A percentile compares a stretch with the other conserved stretches of the same genome.
These are phyloP conservation scores for Eupristina koningsbergeri DNA, from an alignment of 1,140 invertebrate genomes.

Conservation along the genomic window DNA sequence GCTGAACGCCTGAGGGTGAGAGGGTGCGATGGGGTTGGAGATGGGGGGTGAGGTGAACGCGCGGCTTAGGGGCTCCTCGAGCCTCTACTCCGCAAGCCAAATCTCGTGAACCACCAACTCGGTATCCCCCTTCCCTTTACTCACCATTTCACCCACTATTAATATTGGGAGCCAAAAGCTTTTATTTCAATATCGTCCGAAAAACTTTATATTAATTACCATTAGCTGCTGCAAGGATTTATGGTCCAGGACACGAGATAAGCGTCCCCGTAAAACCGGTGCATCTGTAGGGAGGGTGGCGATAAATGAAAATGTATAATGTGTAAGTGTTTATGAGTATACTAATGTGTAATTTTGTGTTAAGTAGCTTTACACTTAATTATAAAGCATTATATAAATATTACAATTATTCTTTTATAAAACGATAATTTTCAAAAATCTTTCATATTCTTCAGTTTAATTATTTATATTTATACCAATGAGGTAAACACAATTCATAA, in stretches of 20 bases:
- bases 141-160: constrained; percentile 19
- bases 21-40: too few species aligned
- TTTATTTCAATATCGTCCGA: constrained; percentile 43
- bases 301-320: constrained; percentile 34
- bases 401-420: neutral
- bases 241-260: neutral
- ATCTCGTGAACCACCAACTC: neutral
- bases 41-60: too few species aligned
- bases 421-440: neutral
- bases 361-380: neutral
- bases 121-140: neutral
- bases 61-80: too few species aligned
- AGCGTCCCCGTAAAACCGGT: neutral
- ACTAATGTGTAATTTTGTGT: neutral
- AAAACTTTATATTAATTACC: constrained; percentile 30
- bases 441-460: too few species aligned
- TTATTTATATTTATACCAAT: too few species aligned
- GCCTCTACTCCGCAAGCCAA: neutral
- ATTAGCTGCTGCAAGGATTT: neutral
- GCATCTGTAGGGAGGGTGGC: neutral
- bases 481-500: too few species aligned
- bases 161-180: constrained; percentile 5
- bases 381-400: neutral
- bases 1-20: neutral
- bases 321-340: constrained; percentile 17